phyloP scores from a whole-genome alignment of 2,797 vertebrate genomes.

The Enteromius radiatus region DNA sequence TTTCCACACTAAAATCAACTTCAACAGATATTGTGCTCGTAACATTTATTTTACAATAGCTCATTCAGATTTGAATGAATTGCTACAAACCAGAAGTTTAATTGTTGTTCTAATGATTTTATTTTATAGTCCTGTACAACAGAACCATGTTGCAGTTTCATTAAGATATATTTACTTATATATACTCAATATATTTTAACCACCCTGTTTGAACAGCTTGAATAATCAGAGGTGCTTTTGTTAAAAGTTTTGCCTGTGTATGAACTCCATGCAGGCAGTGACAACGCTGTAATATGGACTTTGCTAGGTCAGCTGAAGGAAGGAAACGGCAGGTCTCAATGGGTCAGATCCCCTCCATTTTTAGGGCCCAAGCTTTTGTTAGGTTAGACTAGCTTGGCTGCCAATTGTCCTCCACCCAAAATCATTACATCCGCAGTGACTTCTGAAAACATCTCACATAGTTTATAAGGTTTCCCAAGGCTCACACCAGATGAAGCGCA shows the following conservation, averaged over 20 bases:
- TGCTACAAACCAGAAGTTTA: neutral
- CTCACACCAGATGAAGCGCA: conserved; percentile 45
- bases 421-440: conserved; percentile 82
- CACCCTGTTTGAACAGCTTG: neutral
- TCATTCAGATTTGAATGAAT: neutral
- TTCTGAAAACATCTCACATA: conserved; percentile 78
- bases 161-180: too few species aligned
- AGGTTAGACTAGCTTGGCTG: conserved; percentile 81
- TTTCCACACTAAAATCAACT: conserved; percentile 2
- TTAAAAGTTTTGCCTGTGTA: conserved; percentile 49
- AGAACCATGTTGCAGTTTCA: neutral
- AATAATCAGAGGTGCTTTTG: conserved; percentile 35
- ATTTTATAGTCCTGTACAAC: neutral
- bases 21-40: neutral
- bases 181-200: too few species aligned
- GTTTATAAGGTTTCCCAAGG: conserved; percentile 41
- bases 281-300: conserved; percentile 65
- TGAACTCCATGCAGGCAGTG: conserved; percentile 61
- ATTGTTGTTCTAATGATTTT: neutral
- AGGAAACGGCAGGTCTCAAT: conserved; percentile 87
- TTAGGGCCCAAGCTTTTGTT: conserved; percentile 91
- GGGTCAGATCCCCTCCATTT: conserved; percentile 83
- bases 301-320: conserved; percentile 92
- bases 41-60: neutral
- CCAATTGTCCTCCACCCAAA: conserved; percentile 88